phyloP scores from a whole-genome alignment of 2,113 vertebrate species.

The Seriola quinqueradiata region DNA sequence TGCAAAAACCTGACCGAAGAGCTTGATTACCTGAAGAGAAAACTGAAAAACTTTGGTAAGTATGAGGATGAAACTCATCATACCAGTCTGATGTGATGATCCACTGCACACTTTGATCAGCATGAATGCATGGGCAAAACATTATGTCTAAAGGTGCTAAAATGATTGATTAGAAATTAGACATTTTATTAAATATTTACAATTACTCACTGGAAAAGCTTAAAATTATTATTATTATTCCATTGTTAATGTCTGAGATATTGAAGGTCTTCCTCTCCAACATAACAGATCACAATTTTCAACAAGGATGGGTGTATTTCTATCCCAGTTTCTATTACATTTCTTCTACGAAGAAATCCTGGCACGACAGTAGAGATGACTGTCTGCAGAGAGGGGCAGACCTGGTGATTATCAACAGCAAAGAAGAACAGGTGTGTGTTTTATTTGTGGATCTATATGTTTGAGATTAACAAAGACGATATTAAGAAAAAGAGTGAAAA shows the following conservation, averaged over 20 bases:
- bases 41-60: conserved; percentile 30
- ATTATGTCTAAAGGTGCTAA: not conserved
- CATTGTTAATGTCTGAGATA: not conserved
- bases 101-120: no score
- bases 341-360: conserved; percentile 35
- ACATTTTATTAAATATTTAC: not conserved
- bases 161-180: not conserved
- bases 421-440: conserved; percentile 49
- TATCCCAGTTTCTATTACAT: conserved; percentile 39
- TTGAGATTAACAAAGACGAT: not conserved
- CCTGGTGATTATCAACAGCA: conserved; percentile 56
- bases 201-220: not conserved
- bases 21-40: not conserved
- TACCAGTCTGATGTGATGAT: no score
- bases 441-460: not conserved
- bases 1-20: conserved; percentile 26
- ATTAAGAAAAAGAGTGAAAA: not conserved
- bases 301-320: conserved; percentile 44
- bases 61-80: no score
- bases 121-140: no score
- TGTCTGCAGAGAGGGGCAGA: conserved; percentile 49
- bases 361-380: conserved; percentile 47
- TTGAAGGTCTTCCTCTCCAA: not conserved
- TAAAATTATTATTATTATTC: no score
- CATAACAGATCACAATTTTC: conserved; percentile 10